phyloP scores from a whole-genome alignment of 2,797 vertebrate species.

The Morelia viridis region DNA sequence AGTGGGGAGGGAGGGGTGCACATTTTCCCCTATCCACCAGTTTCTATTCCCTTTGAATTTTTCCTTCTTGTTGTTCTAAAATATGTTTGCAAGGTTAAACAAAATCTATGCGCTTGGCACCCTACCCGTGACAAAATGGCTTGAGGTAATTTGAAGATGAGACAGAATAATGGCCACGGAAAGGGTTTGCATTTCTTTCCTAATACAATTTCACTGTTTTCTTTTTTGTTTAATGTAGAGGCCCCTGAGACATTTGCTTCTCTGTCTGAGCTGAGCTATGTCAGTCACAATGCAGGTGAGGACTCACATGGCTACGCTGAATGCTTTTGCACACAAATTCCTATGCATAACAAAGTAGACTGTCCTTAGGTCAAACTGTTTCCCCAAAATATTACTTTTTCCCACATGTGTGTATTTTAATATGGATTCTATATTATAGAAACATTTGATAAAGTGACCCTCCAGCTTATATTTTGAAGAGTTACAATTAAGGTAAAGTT shows the following conservation, averaged over 20 bases:
- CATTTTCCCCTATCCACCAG: neutral
- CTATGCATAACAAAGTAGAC: neutral
- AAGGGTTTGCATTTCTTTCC: neutral
- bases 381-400: neutral
- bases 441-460: neutral
- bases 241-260: neutral
- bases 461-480: neutral
- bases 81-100: neutral
- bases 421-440: neutral
- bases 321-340: neutral
- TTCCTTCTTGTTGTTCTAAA: neutral
- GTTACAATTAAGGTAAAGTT: neutral
- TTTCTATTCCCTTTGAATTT: neutral
- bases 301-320: neutral
- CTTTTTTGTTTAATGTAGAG: neutral
- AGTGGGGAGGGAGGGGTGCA: neutral
- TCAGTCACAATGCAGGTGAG: neutral
- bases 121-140: neutral
- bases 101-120: neutral
- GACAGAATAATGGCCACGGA: neutral
- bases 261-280: neutral
- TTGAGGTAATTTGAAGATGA: neutral
- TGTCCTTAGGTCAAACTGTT: neutral
- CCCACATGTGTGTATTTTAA: neutral
- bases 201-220: neutral